Base-by-base conservation (phyloP, 92 coral and sea anemone species). In the Palythoa caribaeorum region DNA sequence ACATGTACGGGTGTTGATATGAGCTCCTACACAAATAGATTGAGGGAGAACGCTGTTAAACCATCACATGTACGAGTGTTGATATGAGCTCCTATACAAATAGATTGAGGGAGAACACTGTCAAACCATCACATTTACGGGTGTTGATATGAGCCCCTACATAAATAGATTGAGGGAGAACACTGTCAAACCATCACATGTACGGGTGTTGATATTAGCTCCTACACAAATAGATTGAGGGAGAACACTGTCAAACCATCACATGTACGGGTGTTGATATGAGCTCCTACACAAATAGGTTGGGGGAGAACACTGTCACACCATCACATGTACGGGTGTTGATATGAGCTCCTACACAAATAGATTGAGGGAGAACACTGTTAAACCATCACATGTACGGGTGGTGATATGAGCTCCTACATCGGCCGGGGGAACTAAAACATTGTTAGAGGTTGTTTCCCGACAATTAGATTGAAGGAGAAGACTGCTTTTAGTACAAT, bases 111-210 rank as follows among this genome's bases (percentile, higher is more conserved):
- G 28, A 28, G 28, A 28, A 28, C 0, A 94, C 93, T 14, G 96
- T 92, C 16, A 90, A 66, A 19, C 92, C 93, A 37, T 92, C 94
- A 17, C 88, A 83, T 13, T 94, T 90, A 21, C 94, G 92, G 12
- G 93, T 90, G 54, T 95, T 95, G 83, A 92, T 81, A 50, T 95
- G 90, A 11, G 95, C 98, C 5, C 94, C 98, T 94, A 37, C 66
- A 28, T 28, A 28, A 28, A 28, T 28, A 28, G 28, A 28, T 28
- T 28, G 28, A 0, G 28, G 68, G 68, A 1, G 15, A 20, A 60
- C 0, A 94, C 93, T 14, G 96, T 92, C 16, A 90, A 66, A 19
- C 92, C 93, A 37, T 92, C 94, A 17, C 88, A 83, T 13, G 96
- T 90, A 21, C 94, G 92, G 12, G 93, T 90, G 54, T 95, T 95